Base-by-base conservation (phyloP, 2,113 vertebrate species). In the Entelurus aequoreus region DNA sequence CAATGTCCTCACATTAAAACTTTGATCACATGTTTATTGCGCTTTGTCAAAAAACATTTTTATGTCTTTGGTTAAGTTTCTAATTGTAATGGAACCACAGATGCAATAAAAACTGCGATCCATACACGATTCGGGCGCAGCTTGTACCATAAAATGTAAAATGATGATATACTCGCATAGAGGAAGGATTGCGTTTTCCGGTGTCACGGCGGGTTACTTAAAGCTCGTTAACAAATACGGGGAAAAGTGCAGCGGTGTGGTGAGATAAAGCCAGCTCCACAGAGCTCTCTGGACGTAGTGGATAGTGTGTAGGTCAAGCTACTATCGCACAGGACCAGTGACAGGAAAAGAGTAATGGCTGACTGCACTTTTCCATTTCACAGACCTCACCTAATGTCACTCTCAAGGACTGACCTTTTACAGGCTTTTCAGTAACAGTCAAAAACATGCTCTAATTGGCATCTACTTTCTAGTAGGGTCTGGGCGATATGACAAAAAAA, bases 141-240 rank as follows among this genome's bases (percentile, higher is more conserved):
- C 75, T 37, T 48, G 51, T 64, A 68, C 70, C 69, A 80, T 80
- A 84, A 80, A 85, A 71, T 51, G 68, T 85, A 88, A 86, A 19
- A 84, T 84, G 58, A 88, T 82, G 69, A 72, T 63, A 80, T 78
- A 87, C 86, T 88, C 87, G 86, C 70, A 80, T 63, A 72, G 68
- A 56, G 71, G 51, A 40, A 57, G 64, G 65, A 86, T 86, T 79
- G 87, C 89, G 89, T 85, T 72, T 70, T 71, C 65, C 60, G 75
- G 74, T 79, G 71, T 80, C 80, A 80, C 60, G 72, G 3, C 64
- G 67, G 72, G 77, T 84, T 88, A 88, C 71, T 87, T 78, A 84
- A 75, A 76, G 71, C 76, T 80, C 68, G 75, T 84, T 81, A 87
- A 84, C 72, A 71, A 84, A 79, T 71, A 62, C 78, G 65, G 53